phyloP scores from a whole-genome alignment of 2,797 vertebrate species.

The Potorous gilbertii region DNA sequence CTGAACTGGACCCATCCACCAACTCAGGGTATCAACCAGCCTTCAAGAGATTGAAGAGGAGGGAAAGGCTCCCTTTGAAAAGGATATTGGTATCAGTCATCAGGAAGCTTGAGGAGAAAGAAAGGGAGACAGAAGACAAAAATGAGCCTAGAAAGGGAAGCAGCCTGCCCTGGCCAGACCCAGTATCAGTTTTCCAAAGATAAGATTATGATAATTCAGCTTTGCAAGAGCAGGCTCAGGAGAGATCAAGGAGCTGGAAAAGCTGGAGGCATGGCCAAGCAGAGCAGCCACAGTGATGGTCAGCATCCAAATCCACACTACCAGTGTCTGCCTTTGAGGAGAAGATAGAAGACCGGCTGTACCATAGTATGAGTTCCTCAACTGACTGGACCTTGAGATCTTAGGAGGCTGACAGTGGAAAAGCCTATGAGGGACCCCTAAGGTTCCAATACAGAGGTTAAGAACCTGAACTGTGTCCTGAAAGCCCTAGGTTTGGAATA shows the following conservation, averaged over 20 bases:
- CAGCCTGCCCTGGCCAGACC: neutral
- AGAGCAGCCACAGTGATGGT: neutral
- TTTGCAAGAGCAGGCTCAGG: neutral
- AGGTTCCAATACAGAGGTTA: neutral
- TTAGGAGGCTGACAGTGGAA: neutral
- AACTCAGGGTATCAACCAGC: neutral
- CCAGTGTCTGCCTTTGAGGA: neutral
- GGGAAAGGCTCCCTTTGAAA: neutral
- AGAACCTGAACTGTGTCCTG: neutral
- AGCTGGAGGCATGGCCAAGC: neutral
- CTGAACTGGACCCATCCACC: neutral
- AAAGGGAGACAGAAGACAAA: neutral
- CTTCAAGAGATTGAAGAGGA: neutral
- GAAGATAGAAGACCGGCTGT: neutral
- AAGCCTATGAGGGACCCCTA: neutral
- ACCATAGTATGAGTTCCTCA: neutral
- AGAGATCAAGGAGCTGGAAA: neutral
- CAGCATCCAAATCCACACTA: neutral
- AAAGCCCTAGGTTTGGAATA: neutral
- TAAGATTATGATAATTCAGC: neutral
- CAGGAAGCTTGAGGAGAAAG: neutral
- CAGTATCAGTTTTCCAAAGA: neutral
- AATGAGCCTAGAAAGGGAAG: neutral
- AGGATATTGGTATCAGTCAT: neutral
- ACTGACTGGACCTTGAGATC: neutral